Conservation (phyloP, 2,797 vertebrate species). For the Hapalemur alaotrensis region DNA sequence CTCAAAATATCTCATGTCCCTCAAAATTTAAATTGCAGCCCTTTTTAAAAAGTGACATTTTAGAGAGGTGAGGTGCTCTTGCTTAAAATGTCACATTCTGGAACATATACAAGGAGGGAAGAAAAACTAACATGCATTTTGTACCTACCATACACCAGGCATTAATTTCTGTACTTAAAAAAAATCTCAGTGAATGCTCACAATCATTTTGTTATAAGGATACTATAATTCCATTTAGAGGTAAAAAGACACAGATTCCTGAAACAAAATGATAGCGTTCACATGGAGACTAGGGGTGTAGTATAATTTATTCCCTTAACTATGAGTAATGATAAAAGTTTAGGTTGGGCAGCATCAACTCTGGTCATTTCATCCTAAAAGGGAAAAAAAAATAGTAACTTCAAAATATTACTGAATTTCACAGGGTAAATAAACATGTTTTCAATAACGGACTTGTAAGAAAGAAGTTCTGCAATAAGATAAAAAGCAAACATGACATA, state of each 20-base stretch:
- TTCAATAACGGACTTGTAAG: not conserved
- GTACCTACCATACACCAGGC: not conserved
- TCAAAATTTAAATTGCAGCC: not conserved
- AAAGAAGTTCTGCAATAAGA: not conserved
- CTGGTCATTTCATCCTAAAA: not conserved
- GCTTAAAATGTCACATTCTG: not conserved
- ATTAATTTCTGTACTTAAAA: not conserved
- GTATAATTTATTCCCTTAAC: not conserved
- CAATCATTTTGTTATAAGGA: not conserved
- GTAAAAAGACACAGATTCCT: not conserved
- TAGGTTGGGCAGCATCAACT: not conserved
- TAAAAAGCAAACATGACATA: not conserved
- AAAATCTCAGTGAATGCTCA: not conserved
- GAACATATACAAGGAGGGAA: not conserved
- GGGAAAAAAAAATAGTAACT: fast-evolving
- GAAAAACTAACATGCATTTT: not conserved
- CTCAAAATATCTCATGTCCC: not conserved
- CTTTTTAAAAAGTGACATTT: not conserved
- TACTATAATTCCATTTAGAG: not conserved
- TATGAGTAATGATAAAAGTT: not conserved
- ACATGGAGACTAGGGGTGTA: not conserved
- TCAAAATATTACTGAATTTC: not conserved
- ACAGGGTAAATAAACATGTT: not conserved
- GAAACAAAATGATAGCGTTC: not conserved
- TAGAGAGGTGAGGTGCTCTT: not conserved